Percentiles rank a stretch among this genome's conserved stretches.
These are phyloP conservation scores for Trissolcus basalis DNA, from an alignment of 1,140 invertebrate genomes.

Conservation along the genomic window DNA sequence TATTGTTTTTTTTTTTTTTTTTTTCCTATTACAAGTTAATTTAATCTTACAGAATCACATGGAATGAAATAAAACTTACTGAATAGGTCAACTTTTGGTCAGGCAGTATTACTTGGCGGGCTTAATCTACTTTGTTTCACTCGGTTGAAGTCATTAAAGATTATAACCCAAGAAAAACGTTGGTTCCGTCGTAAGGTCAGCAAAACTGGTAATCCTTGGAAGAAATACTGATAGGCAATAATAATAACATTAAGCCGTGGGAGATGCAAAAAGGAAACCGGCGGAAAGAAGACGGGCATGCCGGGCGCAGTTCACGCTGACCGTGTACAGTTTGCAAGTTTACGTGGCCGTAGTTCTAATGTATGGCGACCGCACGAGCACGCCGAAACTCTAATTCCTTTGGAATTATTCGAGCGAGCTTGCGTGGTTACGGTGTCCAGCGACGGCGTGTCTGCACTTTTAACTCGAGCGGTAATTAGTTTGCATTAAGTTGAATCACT, in stretches of 20 bases:
- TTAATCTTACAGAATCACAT: too few species aligned
- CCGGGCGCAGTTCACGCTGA: slow-evolving; percentile 1
- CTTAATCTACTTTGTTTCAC: too few species aligned
- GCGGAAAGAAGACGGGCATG: neutral
- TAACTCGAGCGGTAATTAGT: slow-evolving; percentile 72
- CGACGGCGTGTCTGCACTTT: slow-evolving; percentile 69
- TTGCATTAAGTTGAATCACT: slow-evolving; percentile 67
- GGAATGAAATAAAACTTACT: too few species aligned
- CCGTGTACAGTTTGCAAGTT: slow-evolving; percentile 38
- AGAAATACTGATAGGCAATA: slow-evolving; percentile 23
- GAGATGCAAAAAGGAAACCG: slow-evolving; percentile 32
- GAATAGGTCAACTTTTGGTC: too few species aligned
- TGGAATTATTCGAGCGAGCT: slow-evolving; percentile 61
- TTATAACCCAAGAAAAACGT: slow-evolving; percentile 1
- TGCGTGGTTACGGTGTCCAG: slow-evolving; percentile 51
- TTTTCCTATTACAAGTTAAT: too few species aligned
- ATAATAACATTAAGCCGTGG: slow-evolving; percentile 18
- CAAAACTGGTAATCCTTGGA: slow-evolving; percentile 5
- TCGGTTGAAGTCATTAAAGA: neutral
- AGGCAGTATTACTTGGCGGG: too few species aligned
- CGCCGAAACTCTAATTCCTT: slow-evolving; percentile 55
- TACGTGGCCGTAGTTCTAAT: slow-evolving; percentile 47
- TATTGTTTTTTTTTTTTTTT: too few species aligned
- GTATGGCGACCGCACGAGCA: slow-evolving; percentile 46
- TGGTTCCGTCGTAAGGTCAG: neutral